phyloP scores from a whole-genome alignment of 2,797 vertebrate species.

The Galagoides demidoff region DNA sequence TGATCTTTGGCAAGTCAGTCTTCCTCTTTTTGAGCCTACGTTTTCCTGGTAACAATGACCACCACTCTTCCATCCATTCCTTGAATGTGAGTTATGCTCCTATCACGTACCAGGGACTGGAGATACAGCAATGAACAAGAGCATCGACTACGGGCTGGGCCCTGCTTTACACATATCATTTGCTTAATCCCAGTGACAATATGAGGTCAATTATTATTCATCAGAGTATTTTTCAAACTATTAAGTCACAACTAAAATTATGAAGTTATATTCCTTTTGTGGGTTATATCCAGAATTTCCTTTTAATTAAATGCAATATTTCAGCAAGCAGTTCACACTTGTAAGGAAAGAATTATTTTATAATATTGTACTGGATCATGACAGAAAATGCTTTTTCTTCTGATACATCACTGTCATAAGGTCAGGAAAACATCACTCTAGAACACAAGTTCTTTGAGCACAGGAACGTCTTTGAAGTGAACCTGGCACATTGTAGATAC shows the following conservation, averaged over 20 bases:
- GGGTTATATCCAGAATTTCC: not conserved
- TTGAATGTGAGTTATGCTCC: not conserved
- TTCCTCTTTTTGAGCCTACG: not conserved
- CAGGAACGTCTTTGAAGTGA: not conserved
- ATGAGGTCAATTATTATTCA: not conserved
- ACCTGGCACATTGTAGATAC: not conserved
- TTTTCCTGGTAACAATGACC: not conserved
- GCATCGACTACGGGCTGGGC: not conserved
- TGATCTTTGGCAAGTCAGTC: not conserved
- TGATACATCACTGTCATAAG: not conserved
- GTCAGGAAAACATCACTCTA: not conserved
- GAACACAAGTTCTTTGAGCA: not conserved
- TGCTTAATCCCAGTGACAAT: not conserved
- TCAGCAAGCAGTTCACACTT: not conserved
- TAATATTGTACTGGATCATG: not conserved
- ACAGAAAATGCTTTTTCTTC: not conserved
- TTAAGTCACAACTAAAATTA: not conserved
- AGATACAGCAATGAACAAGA: not conserved
- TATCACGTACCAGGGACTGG: not conserved
- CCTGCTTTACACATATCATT: not conserved
- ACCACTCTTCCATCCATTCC: not conserved
- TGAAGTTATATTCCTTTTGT: not conserved
- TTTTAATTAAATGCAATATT: not conserved
- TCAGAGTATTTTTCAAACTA: not conserved
- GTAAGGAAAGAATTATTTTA: not conserved